phyloP scores from a whole-genome alignment of 53 echinoderm and acorn worm species.

The Holothuria scabra region DNA sequence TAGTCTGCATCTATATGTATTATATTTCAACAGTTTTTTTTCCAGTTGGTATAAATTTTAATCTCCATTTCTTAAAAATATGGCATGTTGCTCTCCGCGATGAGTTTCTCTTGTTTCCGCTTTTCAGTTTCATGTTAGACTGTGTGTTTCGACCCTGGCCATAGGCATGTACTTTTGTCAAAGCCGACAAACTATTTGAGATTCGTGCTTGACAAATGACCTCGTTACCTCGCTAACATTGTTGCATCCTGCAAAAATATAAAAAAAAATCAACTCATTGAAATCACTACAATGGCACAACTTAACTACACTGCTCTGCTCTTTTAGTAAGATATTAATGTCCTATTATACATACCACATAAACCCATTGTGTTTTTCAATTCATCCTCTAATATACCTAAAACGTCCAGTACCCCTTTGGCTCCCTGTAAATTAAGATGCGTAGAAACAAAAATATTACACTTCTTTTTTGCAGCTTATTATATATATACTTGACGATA shows the following conservation, averaged over 20 bases:
- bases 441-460: not conserved
- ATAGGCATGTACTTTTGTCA: not conserved
- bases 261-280: not conserved
- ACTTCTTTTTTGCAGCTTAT: not conserved
- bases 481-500: too few relatives aligned
- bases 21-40: too few relatives aligned
- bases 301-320: too few relatives aligned
- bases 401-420: constrained; percentile 2
- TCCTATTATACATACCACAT: constrained; percentile 7
- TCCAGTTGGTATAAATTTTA: too few relatives aligned
- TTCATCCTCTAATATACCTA: constrained; percentile 1
- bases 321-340: too few relatives aligned
- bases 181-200: not conserved
- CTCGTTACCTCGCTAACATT: constrained; percentile 1
- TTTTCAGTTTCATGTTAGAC: too few relatives aligned
- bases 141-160: too few relatives aligned
- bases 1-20: too few relatives aligned
- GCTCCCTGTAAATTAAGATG: not conserved
- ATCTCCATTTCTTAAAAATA: too few relatives aligned
- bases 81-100: not conserved
- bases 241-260: constrained; percentile 2
- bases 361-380: constrained; percentile 10
- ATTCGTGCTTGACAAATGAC: constrained; percentile 8
- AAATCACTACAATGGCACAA: not conserved
- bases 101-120: not conserved